Base-by-base conservation (phyloP, 2,888 invertebrate genomes). In the Drosophila heteroneura region DNA sequence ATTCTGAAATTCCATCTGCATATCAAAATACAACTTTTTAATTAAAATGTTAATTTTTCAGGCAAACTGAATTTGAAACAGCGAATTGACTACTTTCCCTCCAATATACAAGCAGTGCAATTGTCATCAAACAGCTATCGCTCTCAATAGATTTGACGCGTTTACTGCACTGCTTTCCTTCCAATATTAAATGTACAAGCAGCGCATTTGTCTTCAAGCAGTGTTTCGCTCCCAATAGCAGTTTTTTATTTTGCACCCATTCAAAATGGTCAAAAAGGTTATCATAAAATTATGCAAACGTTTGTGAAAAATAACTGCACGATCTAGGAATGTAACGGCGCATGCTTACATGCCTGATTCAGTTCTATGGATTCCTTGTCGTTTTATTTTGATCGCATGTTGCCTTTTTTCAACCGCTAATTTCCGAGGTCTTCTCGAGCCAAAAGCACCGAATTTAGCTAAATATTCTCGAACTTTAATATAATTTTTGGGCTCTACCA, bases 371-470 rank as follows among this genome's bases (percentile, higher is more conserved):
- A 4, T 19, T 39, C 19, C 19, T 9, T 39, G 9, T 1, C n/a
- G n/a, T 9, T 9, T 41, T 12, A 10, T n/a, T n/a, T 12, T 12
- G 6, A n/a, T 44, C n/a, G 44, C 12, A 9, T 39, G 7, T 39
- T 9, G 9, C 19, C 37, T 0, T 19, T 4, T 19, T 39, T 39
- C 3, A 7, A 19, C 19, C 4, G 9, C 3, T 14, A 44, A 22
- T 22, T 6, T n/a, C 10, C n/a, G 39, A 19, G 9, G 9, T 4
- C 4, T 19, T 1, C 19, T n/a, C 9, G 39, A 39, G 4, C 9
- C 0, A 10, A 0, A 4, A n/a, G n/a, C 19, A 39, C 19, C n/a
- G 39, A n/a, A 5, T n/a, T n/a, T n/a, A 10, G 1, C 5, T 0
- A 12, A n/a, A 5, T 12, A 44, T 22, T 41, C 22, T 22, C 5